A percentile compares a stretch with the other conserved stretches of the same genome.
Conservation (phyloP, 2,797 vertebrate species). For the Hyperoplus lanceolatus region DNA sequence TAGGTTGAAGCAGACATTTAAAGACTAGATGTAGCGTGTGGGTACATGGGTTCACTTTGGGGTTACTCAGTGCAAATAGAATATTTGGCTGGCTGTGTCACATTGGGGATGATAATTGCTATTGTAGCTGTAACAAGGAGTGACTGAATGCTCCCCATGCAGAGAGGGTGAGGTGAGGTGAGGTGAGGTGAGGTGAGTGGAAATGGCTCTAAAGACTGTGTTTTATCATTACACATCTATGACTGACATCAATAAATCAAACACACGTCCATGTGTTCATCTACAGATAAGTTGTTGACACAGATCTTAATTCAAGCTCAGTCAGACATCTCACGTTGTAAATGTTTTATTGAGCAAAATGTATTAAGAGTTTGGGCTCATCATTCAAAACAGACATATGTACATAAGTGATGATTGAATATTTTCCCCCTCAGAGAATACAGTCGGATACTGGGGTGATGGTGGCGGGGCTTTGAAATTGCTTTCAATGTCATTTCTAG, state of each 20-base stretch:
- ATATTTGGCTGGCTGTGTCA: neutral
- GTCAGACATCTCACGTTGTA: neutral
- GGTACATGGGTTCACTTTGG: neutral
- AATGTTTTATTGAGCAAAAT: too few relatives aligned
- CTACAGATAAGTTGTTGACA: conserved; percentile 26
- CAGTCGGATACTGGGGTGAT: too few relatives aligned
- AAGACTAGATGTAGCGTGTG: too few relatives aligned
- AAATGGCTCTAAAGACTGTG: neutral
- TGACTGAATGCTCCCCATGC: neutral
- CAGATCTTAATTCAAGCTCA: conserved; percentile 29
- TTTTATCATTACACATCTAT: neutral
- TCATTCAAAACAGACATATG: too few relatives aligned
- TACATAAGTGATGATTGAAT: too few relatives aligned
- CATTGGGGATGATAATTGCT: neutral
- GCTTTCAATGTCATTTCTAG: too few relatives aligned
- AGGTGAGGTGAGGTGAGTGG: conserved; percentile 9
- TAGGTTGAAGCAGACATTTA: neutral
- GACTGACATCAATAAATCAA: conserved; percentile 25
- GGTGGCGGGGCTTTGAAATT: too few relatives aligned
- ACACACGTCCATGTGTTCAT: conserved; percentile 14
- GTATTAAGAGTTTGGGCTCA: too few relatives aligned
- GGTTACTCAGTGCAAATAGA: neutral
- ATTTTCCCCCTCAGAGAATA: too few relatives aligned
- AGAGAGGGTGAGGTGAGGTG: neutral
- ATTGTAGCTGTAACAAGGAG: neutral